phyloP scores from a whole-genome alignment of 2,888 invertebrate species.

The Augiades crinisus region DNA sequence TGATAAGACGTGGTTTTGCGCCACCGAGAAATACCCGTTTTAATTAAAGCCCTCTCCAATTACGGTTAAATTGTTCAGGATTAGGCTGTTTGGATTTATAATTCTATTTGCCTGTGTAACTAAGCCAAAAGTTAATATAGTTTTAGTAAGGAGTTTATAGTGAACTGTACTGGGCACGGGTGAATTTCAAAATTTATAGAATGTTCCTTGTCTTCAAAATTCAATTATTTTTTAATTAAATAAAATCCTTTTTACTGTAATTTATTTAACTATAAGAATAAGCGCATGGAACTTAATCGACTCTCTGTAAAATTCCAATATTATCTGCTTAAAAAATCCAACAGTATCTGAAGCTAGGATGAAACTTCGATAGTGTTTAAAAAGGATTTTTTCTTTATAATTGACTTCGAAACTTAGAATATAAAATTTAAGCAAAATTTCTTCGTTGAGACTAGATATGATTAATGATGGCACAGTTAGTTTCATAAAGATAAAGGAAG shows the following conservation, averaged over 20 bases:
- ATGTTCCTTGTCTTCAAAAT: too few species aligned
- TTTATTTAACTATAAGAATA: too few species aligned
- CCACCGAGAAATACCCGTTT: conserved; percentile 7
- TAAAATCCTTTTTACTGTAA: too few species aligned
- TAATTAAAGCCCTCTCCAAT: conserved; percentile 12
- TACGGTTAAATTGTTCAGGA: conserved; percentile 7
- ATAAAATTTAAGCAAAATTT: conserved; percentile 19
- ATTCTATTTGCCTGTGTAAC: conserved; percentile 9
- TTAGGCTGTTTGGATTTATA: conserved; percentile 13
- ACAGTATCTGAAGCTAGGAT: neutral
- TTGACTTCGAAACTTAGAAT: conserved; percentile 15
- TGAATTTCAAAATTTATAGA: too few species aligned
- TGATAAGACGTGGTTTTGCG: conserved; percentile 10
- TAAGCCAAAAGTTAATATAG: too few species aligned
- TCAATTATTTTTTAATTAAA: too few species aligned
- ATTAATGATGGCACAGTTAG: conserved; percentile 47
- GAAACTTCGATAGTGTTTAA: conserved; percentile 15
- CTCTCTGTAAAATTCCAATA: too few species aligned
- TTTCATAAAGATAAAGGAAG: conserved; percentile 1
- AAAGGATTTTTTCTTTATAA: conserved; percentile 21
- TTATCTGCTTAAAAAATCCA: too few species aligned
- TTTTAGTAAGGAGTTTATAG: too few species aligned
- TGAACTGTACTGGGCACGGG: too few species aligned
- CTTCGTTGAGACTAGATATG: conserved; percentile 44
- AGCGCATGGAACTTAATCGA: too few species aligned